Evolutionary conservation across 2,888 invertebrate genomes (phyloP), one percentile per base, ranked within the genome.

Genomic region (Penaeus monodon): DNA sequence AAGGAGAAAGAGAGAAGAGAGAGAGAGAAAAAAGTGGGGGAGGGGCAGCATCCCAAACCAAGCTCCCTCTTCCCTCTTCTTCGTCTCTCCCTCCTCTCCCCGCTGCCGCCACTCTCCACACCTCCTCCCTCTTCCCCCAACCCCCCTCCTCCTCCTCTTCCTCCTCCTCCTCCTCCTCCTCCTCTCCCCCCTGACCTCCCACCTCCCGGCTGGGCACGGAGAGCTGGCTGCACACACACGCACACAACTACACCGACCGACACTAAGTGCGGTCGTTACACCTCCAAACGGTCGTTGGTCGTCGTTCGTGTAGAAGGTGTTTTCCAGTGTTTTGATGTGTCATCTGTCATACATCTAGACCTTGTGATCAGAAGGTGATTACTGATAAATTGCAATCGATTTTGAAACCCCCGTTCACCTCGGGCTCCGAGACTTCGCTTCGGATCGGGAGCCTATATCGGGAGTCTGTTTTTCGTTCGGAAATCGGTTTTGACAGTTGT

Each of bases 231-330:
- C 84, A 27, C 64, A 29, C 64, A 44, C 76, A 64, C 84, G 64
- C 77, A 66, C 84, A 84, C 84, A 77, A 84, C 77, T 77, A 77
- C 77, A 38, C 66, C 66, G 38, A 66, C 84, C 49, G 66, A 66
- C 84, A 84, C 77, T 84, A 33, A 63, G 77, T 33, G 84, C 84
- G 77, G 84, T 77, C 84, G 84, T 77, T 78, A 68, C 78, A 57
- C 44, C 84, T 29, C 76, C 66, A 74, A 74, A 68, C 63, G 77
- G 77, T 84, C 84, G 84, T 84, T 77, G 27, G 77, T 17, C 57
- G 84, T 84, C 77, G 64, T 84, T n/a, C 77, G 66, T 49, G 77
- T 84, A 64, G 63, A 33, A 83, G 76, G 27, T 57, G 57, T 57
- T 57, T 57, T 17, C 57, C 17, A 57, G 57, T 57, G 57, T 57